Conservation (phyloP, 2,113 vertebrate genomes). For the Paracanthobrama guichenoti region DNA sequence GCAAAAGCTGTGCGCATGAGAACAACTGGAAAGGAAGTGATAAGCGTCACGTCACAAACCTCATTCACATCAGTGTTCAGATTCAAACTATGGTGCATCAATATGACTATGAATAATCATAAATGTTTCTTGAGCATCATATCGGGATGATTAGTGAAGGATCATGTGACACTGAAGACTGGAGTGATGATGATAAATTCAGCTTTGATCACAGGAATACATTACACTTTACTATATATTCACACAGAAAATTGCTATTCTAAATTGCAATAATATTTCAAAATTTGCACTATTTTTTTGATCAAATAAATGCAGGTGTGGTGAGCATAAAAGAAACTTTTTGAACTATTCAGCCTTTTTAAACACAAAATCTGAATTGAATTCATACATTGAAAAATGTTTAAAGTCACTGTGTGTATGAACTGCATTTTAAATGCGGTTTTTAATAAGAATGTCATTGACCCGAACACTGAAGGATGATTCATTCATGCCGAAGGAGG, state of each 20-base stretch:
- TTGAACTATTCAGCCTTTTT: neutral
- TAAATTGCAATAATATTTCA: neutral
- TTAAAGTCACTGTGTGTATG: neutral
- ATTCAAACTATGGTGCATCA: too few species aligned
- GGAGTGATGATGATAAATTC: neutral
- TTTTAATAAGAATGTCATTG: neutral
- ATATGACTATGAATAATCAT: neutral
- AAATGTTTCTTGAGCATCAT: neutral
- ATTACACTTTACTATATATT: rapidly evolving
- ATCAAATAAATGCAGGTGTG: too few species aligned
- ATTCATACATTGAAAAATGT: neutral
- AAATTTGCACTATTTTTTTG: neutral
- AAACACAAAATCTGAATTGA: neutral
- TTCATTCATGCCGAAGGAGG: neutral
- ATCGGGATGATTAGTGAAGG: neutral
- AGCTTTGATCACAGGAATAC: neutral
- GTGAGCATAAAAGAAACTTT: too few species aligned
- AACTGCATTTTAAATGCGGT: neutral
- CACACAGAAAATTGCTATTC: neutral
- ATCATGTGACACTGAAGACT: neutral
- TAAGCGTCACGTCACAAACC: neutral
- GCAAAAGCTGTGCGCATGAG: neutral
- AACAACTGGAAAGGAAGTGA: neutral
- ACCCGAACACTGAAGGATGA: neutral
- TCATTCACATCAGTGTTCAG: neutral